These are phyloP conservation scores for Agelas oroides DNA, from an alignment of 37 sponge, comb jelly and placozoan species.

Conservation along the genomic window DNA sequence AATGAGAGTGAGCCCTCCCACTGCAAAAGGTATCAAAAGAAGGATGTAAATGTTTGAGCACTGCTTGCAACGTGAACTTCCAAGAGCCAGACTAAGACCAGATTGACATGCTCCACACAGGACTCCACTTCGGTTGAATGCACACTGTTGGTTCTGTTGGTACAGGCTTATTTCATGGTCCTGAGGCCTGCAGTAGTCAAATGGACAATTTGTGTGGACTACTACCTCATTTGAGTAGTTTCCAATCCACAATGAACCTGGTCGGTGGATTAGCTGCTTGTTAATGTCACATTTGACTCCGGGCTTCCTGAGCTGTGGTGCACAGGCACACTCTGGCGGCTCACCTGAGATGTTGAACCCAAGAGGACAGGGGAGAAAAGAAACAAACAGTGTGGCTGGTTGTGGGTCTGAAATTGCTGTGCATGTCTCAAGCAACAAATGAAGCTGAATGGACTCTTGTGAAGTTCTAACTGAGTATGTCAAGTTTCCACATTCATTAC, in stretches of 20 bases:
- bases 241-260: too few relatives aligned
- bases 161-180: too few relatives aligned
- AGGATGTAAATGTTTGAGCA: conserved; percentile 16
- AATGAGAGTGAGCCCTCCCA: not conserved
- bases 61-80: not conserved
- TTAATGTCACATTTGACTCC: conserved; percentile 10
- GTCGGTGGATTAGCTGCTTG: not conserved
- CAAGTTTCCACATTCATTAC: too few relatives aligned
- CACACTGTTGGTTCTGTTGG: too few relatives aligned
- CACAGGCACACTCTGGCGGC: not conserved
- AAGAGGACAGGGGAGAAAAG: not conserved
- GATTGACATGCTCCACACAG: conserved; percentile 2
- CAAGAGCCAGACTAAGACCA: conserved; percentile 34
- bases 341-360: not conserved
- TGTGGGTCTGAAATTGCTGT: not conserved
- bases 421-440: not conserved
- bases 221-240: too few relatives aligned
- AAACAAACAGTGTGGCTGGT: not conserved
- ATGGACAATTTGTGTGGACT: too few relatives aligned
- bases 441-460: too few relatives aligned
- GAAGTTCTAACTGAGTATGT: too few relatives aligned
- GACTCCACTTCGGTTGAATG: too few relatives aligned
- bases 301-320: not conserved
- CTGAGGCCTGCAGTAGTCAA: too few relatives aligned
- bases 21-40: not conserved